Evolutionary conservation across 92 coral and sea anemone genomes (phyloP).

Genomic region (Porites divaricata): DNA sequence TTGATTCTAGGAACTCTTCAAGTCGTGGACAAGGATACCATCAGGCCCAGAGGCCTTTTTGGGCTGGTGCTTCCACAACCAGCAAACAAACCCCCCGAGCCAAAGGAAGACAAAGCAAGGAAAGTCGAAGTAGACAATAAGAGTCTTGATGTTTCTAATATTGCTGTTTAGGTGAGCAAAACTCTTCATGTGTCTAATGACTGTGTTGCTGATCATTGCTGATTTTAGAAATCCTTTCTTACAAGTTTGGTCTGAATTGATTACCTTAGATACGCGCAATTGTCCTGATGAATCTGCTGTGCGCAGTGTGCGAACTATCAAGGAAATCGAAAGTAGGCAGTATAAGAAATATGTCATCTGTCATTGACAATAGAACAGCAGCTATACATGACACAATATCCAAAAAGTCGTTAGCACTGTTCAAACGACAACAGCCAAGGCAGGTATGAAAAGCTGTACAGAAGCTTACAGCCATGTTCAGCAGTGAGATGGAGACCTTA

Average conservation of each 20-base stretch:
- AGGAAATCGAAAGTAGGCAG: neutral
- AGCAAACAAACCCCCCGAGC: too few species aligned
- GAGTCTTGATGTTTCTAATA: neutral
- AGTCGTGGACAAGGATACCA: slow-evolving; percentile 13
- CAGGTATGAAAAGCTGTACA: neutral
- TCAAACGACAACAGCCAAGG: neutral
- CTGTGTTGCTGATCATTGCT: slow-evolving; percentile 36
- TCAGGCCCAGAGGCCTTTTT: slow-evolving; percentile 46
- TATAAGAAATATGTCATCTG: neutral
- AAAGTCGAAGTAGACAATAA: slow-evolving; percentile 31
- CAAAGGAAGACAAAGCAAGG: slow-evolving; percentile 42
- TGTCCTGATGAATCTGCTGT: neutral
- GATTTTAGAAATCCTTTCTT: neutral
- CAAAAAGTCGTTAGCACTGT: neutral
- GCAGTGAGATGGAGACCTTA: too few species aligned
- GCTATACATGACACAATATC: neutral
- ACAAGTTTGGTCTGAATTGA: neutral
- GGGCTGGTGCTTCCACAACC: too few species aligned
- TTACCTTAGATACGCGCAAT: neutral
- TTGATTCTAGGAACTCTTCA: neutral
- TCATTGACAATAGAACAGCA: neutral
- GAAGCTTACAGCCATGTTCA: neutral
- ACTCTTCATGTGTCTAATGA: slow-evolving; percentile 28
- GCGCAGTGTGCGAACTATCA: neutral
- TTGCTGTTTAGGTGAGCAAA: slow-evolving; percentile 37